A percentile compares a stretch with the other conserved stretches of the same genome.
Conservation (phyloP, 2,113 vertebrate genomes). For the Puntigrus tetrazona region DNA sequence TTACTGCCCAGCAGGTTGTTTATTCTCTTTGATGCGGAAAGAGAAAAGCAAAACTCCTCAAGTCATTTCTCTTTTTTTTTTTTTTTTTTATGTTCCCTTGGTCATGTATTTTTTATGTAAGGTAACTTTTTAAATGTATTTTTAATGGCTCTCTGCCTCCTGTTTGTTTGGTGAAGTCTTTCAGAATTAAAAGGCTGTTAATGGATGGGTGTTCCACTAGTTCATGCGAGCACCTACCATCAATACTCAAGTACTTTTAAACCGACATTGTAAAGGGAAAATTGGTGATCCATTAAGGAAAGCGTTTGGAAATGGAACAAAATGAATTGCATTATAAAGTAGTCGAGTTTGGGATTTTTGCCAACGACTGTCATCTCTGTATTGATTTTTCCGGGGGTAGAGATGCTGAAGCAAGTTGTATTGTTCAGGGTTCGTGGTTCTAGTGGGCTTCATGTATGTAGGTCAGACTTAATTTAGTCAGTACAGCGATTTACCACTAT, state of each 20-base stretch:
- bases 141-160: slow-evolving; percentile 55
- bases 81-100: too few species aligned
- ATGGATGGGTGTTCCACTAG: neutral
- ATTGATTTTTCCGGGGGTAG: slow-evolving; percentile 48
- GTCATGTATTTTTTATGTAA: slow-evolving; percentile 62
- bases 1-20: neutral
- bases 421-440: neutral
- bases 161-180: slow-evolving; percentile 34
- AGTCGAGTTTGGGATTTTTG: slow-evolving; percentile 5
- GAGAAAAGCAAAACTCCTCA: neutral
- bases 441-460: neutral
- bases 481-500: neutral
- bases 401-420: slow-evolving; percentile 1
- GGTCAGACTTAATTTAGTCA: neutral
- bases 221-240: neutral
- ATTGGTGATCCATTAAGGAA: neutral
- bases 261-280: neutral
- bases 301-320: neutral
- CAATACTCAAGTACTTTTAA: neutral
- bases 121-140: slow-evolving; percentile 60
- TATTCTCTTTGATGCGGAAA: neutral
- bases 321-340: slow-evolving; percentile 21
- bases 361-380: slow-evolving; percentile 30
- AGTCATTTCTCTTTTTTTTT: neutral
- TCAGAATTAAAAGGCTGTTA: slow-evolving; percentile 31